These are phyloP conservation scores for Mormyrus lacerda DNA, from an alignment of 2,113 vertebrate species.

Conservation along the genomic window DNA sequence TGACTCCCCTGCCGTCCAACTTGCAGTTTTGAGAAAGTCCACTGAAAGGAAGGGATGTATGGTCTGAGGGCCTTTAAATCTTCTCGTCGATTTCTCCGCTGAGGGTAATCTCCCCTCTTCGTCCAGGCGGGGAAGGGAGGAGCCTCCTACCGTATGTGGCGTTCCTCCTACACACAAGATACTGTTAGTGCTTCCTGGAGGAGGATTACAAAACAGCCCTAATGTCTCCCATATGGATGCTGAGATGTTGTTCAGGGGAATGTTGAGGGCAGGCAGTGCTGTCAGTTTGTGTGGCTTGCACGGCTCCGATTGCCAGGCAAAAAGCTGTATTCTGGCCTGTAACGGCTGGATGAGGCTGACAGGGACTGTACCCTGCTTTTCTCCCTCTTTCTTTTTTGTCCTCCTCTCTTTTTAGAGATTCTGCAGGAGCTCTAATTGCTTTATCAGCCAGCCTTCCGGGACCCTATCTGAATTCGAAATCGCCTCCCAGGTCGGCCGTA, in stretches of 20 bases:
- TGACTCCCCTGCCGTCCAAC: not conserved
- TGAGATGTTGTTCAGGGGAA: conserved; percentile 31
- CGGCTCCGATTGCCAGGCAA: not conserved
- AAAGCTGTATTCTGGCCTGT: not conserved
- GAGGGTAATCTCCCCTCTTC: conserved; percentile 32
- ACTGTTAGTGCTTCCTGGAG: conserved; percentile 44
- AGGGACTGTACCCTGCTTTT: not conserved
- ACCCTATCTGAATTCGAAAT: conserved; percentile 20
- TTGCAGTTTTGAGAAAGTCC: conserved; percentile 18
- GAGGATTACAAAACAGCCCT: conserved; percentile 54
- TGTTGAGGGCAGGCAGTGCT: conserved; percentile 26
- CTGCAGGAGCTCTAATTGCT: conserved; percentile 19
- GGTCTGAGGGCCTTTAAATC: conserved; percentile 22
- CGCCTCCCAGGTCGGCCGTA: not conserved
- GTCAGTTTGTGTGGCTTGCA: not conserved
- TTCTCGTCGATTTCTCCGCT: conserved; percentile 19
- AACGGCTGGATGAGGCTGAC: not conserved
- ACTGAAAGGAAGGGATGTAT: conserved; percentile 26
- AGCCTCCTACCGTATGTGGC: conserved; percentile 28
- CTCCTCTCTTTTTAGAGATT: not conserved
- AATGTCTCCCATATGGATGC: conserved; percentile 60
- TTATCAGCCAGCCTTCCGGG: conserved; percentile 13
- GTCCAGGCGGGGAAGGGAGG: conserved; percentile 25
- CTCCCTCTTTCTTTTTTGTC: not conserved
- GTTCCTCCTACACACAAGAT: conserved; percentile 37